Evolutionary conservation across 2,888 invertebrate species (phyloP).

Genomic region (Xanthia togata): DNA sequence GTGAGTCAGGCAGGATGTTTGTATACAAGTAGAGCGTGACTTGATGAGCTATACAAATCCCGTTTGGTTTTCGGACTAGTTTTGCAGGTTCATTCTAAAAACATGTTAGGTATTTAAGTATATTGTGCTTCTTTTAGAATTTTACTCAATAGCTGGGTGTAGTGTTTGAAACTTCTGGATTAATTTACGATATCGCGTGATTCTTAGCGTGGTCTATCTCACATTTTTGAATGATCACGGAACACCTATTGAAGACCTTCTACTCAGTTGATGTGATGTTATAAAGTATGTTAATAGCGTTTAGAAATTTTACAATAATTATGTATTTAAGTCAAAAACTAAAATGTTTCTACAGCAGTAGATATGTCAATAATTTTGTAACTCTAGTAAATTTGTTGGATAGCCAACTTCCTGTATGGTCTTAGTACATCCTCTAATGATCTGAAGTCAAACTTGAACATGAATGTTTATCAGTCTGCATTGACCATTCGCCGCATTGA

Average conservation of each 20-base stretch:
- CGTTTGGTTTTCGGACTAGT: conserved; percentile 59
- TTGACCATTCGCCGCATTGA: conserved; percentile 51
- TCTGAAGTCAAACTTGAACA: conserved; percentile 28
- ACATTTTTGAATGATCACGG: not conserved
- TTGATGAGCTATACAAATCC: conserved; percentile 51
- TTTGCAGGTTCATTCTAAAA: conserved; percentile 29
- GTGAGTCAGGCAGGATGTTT: conserved; percentile 55
- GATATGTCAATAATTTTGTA: not conserved
- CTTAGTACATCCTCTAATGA: not conserved
- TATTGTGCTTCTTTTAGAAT: conserved; percentile 21
- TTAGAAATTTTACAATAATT: not conserved
- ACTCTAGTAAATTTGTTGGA: conserved; percentile 1
- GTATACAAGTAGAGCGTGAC: conserved; percentile 55
- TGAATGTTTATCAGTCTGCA: conserved; percentile 36
- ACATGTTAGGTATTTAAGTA: conserved; percentile 2
- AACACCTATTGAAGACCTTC: no score
- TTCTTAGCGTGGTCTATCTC: not conserved
- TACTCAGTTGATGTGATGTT: not conserved
- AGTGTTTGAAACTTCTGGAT: not conserved
- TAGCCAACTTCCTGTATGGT: conserved; percentile 6
- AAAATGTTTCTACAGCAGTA: conserved; percentile 14
- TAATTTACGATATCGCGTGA: not conserved
- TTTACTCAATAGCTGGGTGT: conserved; percentile 12
- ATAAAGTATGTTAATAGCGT: not conserved
- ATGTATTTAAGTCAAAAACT: not conserved